Evolutionary conservation across 2,888 invertebrate genomes (phyloP).

Genomic region (Melanotus villosus): DNA sequence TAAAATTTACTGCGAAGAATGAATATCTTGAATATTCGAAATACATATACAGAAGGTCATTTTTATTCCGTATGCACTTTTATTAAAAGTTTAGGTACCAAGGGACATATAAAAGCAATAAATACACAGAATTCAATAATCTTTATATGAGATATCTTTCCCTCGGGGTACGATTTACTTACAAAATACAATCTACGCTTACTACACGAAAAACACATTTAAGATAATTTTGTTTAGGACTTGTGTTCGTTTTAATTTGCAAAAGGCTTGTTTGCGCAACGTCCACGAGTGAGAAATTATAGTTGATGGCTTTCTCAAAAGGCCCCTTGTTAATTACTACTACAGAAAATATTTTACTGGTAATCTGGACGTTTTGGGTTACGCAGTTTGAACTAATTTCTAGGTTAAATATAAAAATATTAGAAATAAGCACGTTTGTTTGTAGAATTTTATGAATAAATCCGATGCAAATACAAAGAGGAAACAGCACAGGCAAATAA

Average conservation of each 20-base stretch:
- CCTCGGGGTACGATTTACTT: conserved; percentile 3
- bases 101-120: conserved; percentile 24
- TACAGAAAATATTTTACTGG: no score
- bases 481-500: no score
- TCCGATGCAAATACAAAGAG: no score
- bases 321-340: no score
- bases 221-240: conserved; percentile 9
- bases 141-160: conserved; percentile 11
- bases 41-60: not conserved
- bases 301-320: no score
- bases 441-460: no score
- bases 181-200: conserved; percentile 9
- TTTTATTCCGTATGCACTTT: conserved; percentile 13
- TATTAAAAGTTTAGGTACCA: conserved; percentile 22
- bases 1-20: not conserved
- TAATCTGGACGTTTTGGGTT: no score
- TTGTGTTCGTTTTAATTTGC: conserved; percentile 7
- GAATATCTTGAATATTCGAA: no score
- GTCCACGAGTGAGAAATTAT: not conserved
- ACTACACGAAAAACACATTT: conserved; percentile 13
- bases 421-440: no score
- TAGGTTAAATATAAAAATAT: no score
- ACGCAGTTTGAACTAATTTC: no score
- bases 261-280: not conserved
- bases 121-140: conserved; percentile 22